Evolutionary conservation across 1,140 invertebrate genomes (phyloP).

Genomic region (Drosophila bocki): DNA sequence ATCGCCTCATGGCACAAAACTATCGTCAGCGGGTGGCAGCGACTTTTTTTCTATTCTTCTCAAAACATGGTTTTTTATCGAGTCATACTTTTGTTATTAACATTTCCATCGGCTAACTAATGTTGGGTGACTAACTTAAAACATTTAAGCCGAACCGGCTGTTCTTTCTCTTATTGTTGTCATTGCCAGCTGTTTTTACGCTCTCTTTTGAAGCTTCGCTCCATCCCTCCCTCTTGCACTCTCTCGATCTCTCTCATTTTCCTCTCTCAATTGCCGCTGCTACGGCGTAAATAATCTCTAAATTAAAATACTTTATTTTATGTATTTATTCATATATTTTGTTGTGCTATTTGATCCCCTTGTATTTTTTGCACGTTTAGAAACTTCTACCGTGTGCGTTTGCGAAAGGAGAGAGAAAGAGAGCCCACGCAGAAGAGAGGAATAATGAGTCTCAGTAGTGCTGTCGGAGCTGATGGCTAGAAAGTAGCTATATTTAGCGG

Average conservation of each 20-base stretch:
- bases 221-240: background rate
- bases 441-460: background rate
- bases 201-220: slow-evolving; percentile 4
- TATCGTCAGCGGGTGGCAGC: slow-evolving; percentile 3
- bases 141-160: slow-evolving; percentile 9
- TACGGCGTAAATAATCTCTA: background rate
- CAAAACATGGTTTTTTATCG: background rate
- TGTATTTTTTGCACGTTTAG: background rate
- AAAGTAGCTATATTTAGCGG: background rate
- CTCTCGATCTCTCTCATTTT: background rate
- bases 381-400: no score
- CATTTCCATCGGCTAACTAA: no score
- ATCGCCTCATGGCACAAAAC: background rate
- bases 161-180: slow-evolving; percentile 11
- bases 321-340: background rate
- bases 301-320: background rate
- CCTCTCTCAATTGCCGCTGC: slow-evolving; percentile 5
- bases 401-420: background rate
- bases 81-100: background rate
- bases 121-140: slow-evolving; percentile 1
- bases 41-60: background rate
- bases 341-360: background rate
- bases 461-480: background rate
- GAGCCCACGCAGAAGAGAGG: slow-evolving; percentile 5
- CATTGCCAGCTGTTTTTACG: slow-evolving; percentile 12